These are phyloP conservation scores for Eumerus sabulonum DNA, from an alignment of 2,888 invertebrate species.

Conservation along the genomic window DNA sequence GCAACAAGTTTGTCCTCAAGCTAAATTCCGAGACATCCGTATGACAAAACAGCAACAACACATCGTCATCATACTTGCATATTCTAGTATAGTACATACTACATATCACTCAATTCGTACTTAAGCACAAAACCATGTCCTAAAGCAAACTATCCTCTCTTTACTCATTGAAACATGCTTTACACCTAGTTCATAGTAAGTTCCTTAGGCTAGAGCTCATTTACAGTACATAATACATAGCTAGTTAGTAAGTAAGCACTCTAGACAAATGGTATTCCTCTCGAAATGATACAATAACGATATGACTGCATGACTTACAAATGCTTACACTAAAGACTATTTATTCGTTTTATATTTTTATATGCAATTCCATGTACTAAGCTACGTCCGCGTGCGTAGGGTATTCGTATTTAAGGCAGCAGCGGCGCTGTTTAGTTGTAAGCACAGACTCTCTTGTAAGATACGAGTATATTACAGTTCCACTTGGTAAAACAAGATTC, in stretches of 20 bases:
- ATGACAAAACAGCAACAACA: conserved; percentile 82
- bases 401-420: conserved; percentile 24
- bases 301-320: conserved; percentile 6
- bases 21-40: conserved; percentile 98
- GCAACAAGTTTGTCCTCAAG: conserved; percentile 95
- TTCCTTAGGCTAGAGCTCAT: conserved; percentile 59
- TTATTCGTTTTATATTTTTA: conserved; percentile 60
- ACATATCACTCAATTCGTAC: conserved; percentile 32
- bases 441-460: conserved; percentile 52
- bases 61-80: conserved; percentile 77
- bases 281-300: conserved; percentile 52
- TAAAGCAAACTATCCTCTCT: conserved; percentile 24
- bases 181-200: conserved; percentile 35
- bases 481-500: conserved; percentile 48
- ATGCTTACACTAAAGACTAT: conserved; percentile 42
- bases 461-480: conserved; percentile 46
- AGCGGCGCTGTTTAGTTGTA: conserved; percentile 41
- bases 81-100: conserved; percentile 73
- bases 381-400: too few species aligned
- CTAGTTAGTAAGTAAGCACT: too few species aligned
- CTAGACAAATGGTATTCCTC: conserved; percentile 65
- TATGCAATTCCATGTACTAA: conserved; percentile 13
- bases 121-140: conserved; percentile 41
- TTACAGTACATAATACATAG: conserved; percentile 57
- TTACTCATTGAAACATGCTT: conserved; percentile 51